These are phyloP conservation scores for Coracopsis vasa DNA, from an alignment of 2,113 vertebrate species.

Conservation along the genomic window DNA sequence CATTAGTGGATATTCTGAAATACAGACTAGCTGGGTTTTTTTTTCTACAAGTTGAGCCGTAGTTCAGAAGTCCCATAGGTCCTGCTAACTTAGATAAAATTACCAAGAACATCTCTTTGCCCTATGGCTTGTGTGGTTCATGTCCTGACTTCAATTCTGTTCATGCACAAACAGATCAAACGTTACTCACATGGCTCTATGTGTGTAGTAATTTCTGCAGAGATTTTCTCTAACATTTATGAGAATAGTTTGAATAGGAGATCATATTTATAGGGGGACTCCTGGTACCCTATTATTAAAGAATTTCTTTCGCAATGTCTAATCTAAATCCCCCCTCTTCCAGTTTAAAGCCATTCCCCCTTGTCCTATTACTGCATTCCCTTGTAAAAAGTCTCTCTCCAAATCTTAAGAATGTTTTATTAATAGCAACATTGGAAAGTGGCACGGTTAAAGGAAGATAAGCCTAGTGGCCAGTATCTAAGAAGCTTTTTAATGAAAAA, in stretches of 20 bases:
- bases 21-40: neutral
- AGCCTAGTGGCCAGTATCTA: neutral
- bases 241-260: neutral
- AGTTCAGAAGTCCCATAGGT: neutral
- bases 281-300: neutral
- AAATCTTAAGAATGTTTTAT: neutral
- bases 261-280: neutral
- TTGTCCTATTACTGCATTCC: neutral
- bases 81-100: neutral
- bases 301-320: neutral
- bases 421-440: neutral
- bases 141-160: neutral
- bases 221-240: neutral
- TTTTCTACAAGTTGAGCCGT: neutral
- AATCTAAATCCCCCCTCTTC: neutral
- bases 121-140: neutral
- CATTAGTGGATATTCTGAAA: neutral
- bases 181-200: neutral
- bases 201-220: neutral
- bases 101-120: neutral
- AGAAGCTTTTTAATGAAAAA: neutral
- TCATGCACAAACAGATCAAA: neutral
- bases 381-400: neutral
- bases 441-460: neutral
- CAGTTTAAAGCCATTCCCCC: neutral